phyloP scores from a whole-genome alignment of 1,140 invertebrate genomes.

The Gonioctena quinquepunctata region DNA sequence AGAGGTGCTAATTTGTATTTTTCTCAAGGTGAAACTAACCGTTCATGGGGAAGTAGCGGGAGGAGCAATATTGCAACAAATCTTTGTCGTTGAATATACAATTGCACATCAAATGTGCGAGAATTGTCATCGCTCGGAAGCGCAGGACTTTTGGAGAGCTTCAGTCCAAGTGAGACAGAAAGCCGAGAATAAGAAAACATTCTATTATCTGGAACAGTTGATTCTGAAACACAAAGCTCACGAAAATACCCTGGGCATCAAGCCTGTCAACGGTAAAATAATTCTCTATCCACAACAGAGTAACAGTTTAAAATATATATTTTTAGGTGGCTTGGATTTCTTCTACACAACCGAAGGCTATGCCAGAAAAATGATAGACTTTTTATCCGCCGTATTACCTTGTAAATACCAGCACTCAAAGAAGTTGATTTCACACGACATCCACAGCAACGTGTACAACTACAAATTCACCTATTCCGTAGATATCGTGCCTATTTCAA shows the following conservation, averaged over 20 bases:
- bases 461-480: conserved; percentile 94
- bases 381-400: conserved; percentile 85
- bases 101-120: conserved; percentile 95
- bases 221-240: conserved; percentile 96
- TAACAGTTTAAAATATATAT: conserved; percentile 6
- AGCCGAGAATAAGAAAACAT: conserved; percentile 94
- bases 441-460: conserved; percentile 95
- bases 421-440: conserved; percentile 96
- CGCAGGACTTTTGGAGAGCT: conserved; percentile 97
- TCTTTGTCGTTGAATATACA: conserved; percentile 93
- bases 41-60: conserved; percentile 93
- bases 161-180: conserved; percentile 85
- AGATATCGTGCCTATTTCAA: conserved; percentile 96
- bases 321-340: conserved; percentile 93
- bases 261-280: conserved; percentile 82
- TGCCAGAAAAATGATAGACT: conserved; percentile 96
- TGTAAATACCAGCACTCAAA: conserved; percentile 87
- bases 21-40: conserved; percentile 83
- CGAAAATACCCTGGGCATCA: conserved; percentile 90
- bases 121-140: conserved; percentile 94
- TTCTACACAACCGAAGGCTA: conserved; percentile 88
- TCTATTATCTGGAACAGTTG: conserved; percentile 97
- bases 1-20: neutral
- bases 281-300: conserved; percentile 79
- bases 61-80: conserved; percentile 83